Conservation (phyloP, 2,888 invertebrate species). For the Dascillus cervinus region DNA sequence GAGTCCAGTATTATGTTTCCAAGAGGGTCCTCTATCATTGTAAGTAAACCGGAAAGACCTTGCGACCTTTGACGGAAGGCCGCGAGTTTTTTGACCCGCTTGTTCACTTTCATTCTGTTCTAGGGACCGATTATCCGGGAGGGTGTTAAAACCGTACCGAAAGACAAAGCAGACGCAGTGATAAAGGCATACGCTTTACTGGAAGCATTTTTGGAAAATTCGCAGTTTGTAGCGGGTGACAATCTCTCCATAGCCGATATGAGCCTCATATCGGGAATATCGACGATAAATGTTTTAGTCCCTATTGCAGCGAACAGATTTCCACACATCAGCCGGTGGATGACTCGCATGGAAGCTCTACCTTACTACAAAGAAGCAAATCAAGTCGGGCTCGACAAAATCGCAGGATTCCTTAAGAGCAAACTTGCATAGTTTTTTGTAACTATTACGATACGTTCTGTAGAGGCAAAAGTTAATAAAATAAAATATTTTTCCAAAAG, state of each 20-base stretch:
- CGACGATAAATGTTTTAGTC: conserved; percentile 28
- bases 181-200: background rate
- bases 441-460: no score
- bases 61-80: no score
- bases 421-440: conserved; percentile 7
- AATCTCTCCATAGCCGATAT: conserved; percentile 49
- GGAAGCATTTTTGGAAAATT: background rate
- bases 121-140: conserved; percentile 24
- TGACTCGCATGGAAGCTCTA: conserved; percentile 26
- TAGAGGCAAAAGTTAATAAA: no score
- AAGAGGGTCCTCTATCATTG: conserved; percentile 40
- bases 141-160: conserved; percentile 1
- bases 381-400: conserved; percentile 10
- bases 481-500: no score
- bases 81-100: background rate
- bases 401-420: conserved; percentile 10
- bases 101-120: background rate
- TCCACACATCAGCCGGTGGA: conserved; percentile 29
- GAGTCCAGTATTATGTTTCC: conserved; percentile 47
- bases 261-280: conserved; percentile 36
- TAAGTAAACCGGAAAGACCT: no score
- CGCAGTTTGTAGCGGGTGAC: conserved; percentile 40
- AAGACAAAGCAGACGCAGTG: background rate
- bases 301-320: conserved; percentile 31
- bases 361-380: conserved; percentile 21